A percentile compares a stretch with the other conserved stretches of the same genome.
These are phyloP conservation scores for Aphodius sticticus DNA, from an alignment of 2,888 invertebrate species.

Conservation along the genomic window DNA sequence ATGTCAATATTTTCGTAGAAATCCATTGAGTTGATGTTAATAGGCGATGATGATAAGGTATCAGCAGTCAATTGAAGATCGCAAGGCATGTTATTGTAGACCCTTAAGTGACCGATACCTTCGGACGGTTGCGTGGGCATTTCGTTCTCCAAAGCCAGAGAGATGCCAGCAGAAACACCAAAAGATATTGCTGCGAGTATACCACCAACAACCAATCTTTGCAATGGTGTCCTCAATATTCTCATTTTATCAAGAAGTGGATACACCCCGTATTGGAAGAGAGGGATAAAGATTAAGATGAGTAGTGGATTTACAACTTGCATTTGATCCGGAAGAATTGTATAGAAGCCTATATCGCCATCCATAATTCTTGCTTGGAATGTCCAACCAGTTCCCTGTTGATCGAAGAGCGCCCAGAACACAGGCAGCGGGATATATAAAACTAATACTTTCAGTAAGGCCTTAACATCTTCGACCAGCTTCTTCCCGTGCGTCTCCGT, in stretches of 20 bases:
- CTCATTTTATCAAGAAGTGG: conserved; percentile 70
- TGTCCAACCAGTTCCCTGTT: conserved; percentile 94
- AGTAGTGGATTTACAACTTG: conserved; percentile 90
- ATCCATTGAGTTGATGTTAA: conserved; percentile 17
- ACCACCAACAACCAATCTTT: conserved; percentile 89
- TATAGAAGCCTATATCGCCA: conserved; percentile 76
- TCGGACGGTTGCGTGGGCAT: conserved; percentile 66
- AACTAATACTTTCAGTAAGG: conserved; percentile 76
- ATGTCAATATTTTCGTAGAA: conserved; percentile 33
- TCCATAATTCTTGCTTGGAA: conserved; percentile 91
- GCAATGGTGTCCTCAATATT: conserved; percentile 78
- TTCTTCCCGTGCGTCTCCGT: conserved; percentile 75
- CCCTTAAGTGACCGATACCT: conserved; percentile 70
- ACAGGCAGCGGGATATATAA: conserved; percentile 91
- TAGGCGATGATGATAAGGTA: neutral
- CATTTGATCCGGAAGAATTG: conserved; percentile 93
- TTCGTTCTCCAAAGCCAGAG: conserved; percentile 77
- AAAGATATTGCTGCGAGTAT: conserved; percentile 86
- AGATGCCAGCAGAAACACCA: conserved; percentile 86
- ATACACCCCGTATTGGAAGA: conserved; percentile 82
- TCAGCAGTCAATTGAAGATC: conserved; percentile 49
- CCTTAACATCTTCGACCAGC: conserved; percentile 82
- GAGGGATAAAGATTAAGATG: conserved; percentile 85
- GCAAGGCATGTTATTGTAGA: conserved; percentile 75
- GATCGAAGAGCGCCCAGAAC: conserved; percentile 98